Conservation (phyloP, 2,888 invertebrate genomes). For the Allacma fusca region DNA sequence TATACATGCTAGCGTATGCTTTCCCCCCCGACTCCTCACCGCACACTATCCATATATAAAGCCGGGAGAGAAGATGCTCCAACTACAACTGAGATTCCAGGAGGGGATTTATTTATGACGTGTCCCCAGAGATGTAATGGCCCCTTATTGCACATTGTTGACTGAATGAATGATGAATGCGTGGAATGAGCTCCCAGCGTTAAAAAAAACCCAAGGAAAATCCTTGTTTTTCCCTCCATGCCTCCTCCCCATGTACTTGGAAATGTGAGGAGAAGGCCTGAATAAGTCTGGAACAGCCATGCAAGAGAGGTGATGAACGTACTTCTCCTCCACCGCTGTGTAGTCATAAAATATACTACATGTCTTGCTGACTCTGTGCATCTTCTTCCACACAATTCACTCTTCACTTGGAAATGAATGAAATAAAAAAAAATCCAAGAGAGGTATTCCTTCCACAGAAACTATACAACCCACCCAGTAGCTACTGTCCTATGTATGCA, state of each 20-base stretch:
- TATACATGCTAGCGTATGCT: no score
- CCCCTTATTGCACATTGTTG: slow-evolving; percentile 48
- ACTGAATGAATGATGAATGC: slow-evolving; percentile 49
- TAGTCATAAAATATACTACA: slow-evolving; percentile 27
- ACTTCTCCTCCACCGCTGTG: neutral
- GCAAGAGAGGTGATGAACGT: slow-evolving; percentile 23
- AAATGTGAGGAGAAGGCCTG: neutral
- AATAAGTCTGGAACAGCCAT: neutral
- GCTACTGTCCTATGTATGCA: no score
- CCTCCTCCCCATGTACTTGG: neutral
- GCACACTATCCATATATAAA: no score
- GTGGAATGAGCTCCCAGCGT: slow-evolving; percentile 36
- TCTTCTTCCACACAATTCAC: slow-evolving; percentile 23
- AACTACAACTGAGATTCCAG: slow-evolving; percentile 1
- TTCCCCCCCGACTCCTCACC: no score
- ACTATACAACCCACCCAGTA: no score
- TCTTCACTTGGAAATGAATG: slow-evolving; percentile 6
- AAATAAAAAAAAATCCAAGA: neutral
- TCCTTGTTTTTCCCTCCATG: slow-evolving; percentile 18
- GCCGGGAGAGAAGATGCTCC: neutral
- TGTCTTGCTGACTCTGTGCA: slow-evolving; percentile 20
- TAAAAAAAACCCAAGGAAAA: slow-evolving; percentile 25
- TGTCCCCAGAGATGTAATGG: slow-evolving; percentile 47
- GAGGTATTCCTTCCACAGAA: neutral
- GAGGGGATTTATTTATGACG: slow-evolving; percentile 46